Percentiles rank a stretch among this genome's conserved stretches.
These are phyloP conservation scores for Trinorchestia longiramus DNA, from an alignment of 1,140 invertebrate genomes.

Conservation along the genomic window DNA sequence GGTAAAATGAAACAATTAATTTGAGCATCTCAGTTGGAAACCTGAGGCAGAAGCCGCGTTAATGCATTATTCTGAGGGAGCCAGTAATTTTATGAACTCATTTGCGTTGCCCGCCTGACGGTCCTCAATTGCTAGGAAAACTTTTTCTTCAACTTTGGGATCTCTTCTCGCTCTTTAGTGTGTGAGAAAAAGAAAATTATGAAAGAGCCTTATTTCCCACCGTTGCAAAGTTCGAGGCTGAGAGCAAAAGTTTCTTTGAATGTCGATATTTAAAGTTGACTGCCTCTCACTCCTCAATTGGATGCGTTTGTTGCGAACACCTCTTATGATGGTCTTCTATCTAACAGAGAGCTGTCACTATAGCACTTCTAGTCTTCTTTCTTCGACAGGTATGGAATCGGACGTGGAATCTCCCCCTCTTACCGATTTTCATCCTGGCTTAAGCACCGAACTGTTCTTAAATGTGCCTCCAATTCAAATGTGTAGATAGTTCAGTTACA, in stretches of 20 bases:
- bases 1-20: neutral
- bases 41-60: neutral
- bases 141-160: neutral
- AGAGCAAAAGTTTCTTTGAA: neutral
- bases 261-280: neutral
- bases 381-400: neutral
- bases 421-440: neutral
- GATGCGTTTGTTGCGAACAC: neutral
- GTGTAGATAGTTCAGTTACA: too few relatives aligned
- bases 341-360: neutral
- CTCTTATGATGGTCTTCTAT: neutral
- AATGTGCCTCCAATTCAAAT: too few relatives aligned
- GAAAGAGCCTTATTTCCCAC: neutral
- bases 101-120: neutral
- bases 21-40: neutral
- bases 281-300: neutral
- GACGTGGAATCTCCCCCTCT: neutral
- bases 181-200: neutral
- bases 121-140: slow-evolving; percentile 18
- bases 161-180: neutral
- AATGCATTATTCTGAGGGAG: neutral
- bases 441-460: neutral
- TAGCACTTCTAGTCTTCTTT: neutral
- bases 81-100: neutral
- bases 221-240: neutral